A percentile compares a stretch with the other conserved stretches of the same genome.
Conservation (phyloP, 2,888 invertebrate genomes). For the Lutraria lutraria region DNA sequence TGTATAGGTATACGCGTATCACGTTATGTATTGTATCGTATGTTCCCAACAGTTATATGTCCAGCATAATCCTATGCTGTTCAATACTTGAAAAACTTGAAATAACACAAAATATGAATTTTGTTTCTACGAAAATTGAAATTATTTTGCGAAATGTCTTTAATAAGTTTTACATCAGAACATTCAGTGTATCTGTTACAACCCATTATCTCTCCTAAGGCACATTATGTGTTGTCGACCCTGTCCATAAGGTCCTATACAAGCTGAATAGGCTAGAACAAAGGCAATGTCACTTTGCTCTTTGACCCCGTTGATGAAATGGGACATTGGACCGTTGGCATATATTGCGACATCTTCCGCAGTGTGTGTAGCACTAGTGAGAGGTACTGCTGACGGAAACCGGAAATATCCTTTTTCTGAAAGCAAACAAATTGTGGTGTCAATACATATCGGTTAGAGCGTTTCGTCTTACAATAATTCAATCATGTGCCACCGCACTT, state of each 20-base stretch:
- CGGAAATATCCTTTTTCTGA: constrained; percentile 38
- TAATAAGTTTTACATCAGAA: no score
- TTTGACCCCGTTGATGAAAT: constrained; percentile 93
- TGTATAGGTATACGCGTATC: no score
- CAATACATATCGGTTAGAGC: no score
- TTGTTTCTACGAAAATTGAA: no score
- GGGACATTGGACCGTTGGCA: constrained; percentile 93
- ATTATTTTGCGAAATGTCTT: no score
- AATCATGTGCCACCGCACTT: not conserved
- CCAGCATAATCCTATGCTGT: no score
- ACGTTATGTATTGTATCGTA: no score
- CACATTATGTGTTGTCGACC: not conserved
- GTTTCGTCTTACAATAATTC: not conserved
- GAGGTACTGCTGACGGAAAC: constrained; percentile 57
- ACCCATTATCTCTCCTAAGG: not conserved
- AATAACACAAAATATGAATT: no score
- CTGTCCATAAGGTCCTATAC: constrained; percentile 89
- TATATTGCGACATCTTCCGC: constrained; percentile 88
- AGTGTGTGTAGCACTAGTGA: constrained; percentile 83
- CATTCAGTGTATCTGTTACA: no score
- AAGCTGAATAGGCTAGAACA: constrained; percentile 93
- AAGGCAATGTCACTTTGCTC: constrained; percentile 96
- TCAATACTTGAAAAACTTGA: no score
- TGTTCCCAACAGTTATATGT: no score
- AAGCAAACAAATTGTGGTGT: not conserved